Base-by-base conservation (phyloP, 2,888 invertebrate genomes). In the Drepanosiphum platanoidis region DNA sequence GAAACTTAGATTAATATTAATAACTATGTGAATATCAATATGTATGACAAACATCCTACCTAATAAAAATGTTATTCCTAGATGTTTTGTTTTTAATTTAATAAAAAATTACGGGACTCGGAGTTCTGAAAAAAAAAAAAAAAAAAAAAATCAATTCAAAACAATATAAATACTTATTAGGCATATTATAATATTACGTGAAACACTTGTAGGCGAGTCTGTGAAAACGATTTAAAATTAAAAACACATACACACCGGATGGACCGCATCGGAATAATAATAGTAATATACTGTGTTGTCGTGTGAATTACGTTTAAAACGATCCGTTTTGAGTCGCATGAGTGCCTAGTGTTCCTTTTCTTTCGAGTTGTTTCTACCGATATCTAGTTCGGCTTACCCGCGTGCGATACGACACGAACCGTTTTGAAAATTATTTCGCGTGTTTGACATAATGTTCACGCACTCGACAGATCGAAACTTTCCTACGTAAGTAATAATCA, bases 281-380 rank as follows among this genome's bases (percentile, higher is more conserved):
- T n/a, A 52, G 5, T 1, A 46, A 18, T 46, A 72, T 30, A 27
- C 27, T 32, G 2, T 52, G 30, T 32, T 46, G 32, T 30, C 30
- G 15, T 18, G 36, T 61, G 15, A 9, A 34, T 42, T 13, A 34
- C 1, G 22, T 32, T 52, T 5, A 64, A 30, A 64, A 52, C 52
- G 32, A 52, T n/a, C 4, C 18, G 27, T n/a, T n/a, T 34, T 5
- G n/a, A 36, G 9, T 68, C 27, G 8, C 34, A 34, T n/a, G 52
- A 75, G 75, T 75, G 36, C 75, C 58, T 61, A 75, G 36, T 11
- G 32, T 79, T 79, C 32, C 64, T 66, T n/a, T n/a, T 66, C 30
- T 32, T 30, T 42, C 15, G 27, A 13, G 22, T 64, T 42, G 11
- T 0, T 9, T 18, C 34, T 70, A 66, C 2, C 27, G 61, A 22